phyloP scores from a whole-genome alignment of 2,888 invertebrate species.

The Scaptomyza cyrtandrae region DNA sequence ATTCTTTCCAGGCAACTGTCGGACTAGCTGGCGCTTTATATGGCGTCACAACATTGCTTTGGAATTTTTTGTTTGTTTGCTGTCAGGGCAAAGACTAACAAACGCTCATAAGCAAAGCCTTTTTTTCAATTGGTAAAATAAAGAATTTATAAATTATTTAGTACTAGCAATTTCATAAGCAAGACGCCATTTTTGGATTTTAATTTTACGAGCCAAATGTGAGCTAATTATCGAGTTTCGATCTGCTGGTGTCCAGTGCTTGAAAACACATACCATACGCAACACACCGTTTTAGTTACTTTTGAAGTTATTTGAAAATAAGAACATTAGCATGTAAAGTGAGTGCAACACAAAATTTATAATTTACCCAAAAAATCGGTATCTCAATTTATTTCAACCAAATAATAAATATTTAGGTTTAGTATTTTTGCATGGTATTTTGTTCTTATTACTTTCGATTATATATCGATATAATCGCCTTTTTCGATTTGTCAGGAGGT shows the following conservation, averaged over 20 bases:
- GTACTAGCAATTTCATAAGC: not conserved
- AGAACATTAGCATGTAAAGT: too few relatives aligned
- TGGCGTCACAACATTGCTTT: constrained; percentile 77
- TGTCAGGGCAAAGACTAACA: constrained; percentile 75
- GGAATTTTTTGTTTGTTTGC: constrained; percentile 82
- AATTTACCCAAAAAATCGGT: too few relatives aligned
- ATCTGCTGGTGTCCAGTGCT: constrained; percentile 3
- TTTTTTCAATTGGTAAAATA: constrained; percentile 13
- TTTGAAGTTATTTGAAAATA: too few relatives aligned
- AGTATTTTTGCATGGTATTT: constrained; percentile 19
- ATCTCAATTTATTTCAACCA: not conserved
- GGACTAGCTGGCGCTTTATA: constrained; percentile 81
- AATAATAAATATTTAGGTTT: not conserved
- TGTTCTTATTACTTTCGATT: constrained; percentile 1
- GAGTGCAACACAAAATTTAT: too few relatives aligned
- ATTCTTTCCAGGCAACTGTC: constrained; percentile 83
- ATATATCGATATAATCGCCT: constrained; percentile 24
- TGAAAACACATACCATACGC: not conserved
- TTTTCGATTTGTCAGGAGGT: constrained; percentile 10
- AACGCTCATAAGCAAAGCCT: not conserved
- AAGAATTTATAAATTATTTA: constrained; percentile 21
- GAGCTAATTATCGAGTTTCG: constrained; percentile 8
- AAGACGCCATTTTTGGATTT: constrained; percentile 5
- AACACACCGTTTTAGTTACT: not conserved
- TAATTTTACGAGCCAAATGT: not conserved